Evolutionary conservation across 2,113 vertebrate genomes (phyloP).

Genomic region (Leptodactylus fuscus): DNA sequence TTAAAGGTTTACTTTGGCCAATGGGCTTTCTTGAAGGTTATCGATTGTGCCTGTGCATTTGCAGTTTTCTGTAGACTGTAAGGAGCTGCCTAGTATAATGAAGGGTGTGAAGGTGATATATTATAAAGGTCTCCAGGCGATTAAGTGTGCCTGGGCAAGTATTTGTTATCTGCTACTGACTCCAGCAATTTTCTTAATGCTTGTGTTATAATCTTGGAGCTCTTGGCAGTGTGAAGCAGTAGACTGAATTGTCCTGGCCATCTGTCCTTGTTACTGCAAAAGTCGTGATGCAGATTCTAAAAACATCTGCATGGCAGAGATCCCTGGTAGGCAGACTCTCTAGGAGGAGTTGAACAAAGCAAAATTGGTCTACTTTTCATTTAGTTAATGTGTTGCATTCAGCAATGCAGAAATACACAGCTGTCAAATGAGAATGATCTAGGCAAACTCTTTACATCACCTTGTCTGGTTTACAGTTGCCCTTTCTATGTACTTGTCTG

Average conservation of each 20-base stretch:
- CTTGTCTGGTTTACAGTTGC: constrained; percentile 23
- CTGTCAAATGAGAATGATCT: constrained; percentile 20
- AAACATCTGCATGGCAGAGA: constrained; percentile 49
- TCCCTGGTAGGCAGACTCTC: constrained; percentile 1
- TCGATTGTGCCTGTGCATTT: background rate
- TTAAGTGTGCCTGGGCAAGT: constrained; percentile 6
- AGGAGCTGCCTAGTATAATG: constrained; percentile 10
- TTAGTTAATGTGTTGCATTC: constrained; percentile 50
- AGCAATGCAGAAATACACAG: constrained; percentile 17
- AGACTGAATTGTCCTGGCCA: constrained; percentile 38
- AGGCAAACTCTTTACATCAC: constrained; percentile 14
- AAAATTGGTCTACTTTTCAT: constrained; percentile 31
- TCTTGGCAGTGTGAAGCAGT: constrained; percentile 38
- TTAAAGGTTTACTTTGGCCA: background rate
- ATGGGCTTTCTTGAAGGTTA: background rate
- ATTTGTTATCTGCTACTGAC: constrained; percentile 37
- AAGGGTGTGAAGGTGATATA: constrained; percentile 26
- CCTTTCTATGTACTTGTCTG: background rate
- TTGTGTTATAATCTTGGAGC: constrained; percentile 31
- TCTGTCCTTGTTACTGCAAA: constrained; percentile 52
- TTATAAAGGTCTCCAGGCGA: constrained; percentile 33
- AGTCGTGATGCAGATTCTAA: constrained; percentile 28
- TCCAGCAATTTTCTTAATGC: constrained; percentile 52
- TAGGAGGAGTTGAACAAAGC: background rate
- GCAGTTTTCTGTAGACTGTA: background rate